Conservation (phyloP, 2,113 vertebrate species). For the Lethenteron camtschaticum region DNA sequence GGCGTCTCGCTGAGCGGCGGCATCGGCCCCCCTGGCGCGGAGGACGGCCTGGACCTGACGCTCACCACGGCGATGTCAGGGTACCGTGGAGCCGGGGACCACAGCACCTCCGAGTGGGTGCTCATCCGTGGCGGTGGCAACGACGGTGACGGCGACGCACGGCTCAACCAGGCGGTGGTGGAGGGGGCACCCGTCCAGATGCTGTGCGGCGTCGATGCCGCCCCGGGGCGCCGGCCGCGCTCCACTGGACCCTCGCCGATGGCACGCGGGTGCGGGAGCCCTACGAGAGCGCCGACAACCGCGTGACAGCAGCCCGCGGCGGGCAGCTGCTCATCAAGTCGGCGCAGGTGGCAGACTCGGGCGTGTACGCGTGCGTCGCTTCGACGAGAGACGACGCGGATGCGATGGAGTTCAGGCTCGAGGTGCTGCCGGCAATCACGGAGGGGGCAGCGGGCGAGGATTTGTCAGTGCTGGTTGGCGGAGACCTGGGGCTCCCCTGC, state of each 20-base stretch:
- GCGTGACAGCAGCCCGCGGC: slow-evolving; percentile 26
- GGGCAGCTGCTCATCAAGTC: slow-evolving; percentile 31
- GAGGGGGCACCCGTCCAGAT: slow-evolving; percentile 29
- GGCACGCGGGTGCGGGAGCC: slow-evolving; percentile 33
- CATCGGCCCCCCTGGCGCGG: too few species aligned
- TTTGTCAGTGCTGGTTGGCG: too few species aligned
- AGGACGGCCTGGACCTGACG: too few species aligned
- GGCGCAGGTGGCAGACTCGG: slow-evolving; percentile 27
- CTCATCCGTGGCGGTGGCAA: slow-evolving; percentile 23
- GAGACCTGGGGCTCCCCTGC: slow-evolving; percentile 26
- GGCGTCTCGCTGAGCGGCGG: too few species aligned
- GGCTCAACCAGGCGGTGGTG: slow-evolving; percentile 18
- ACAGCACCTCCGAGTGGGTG: slow-evolving; percentile 30
- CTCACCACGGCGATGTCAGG: too few species aligned
- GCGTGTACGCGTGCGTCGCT: slow-evolving; percentile 46
- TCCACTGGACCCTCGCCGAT: slow-evolving; percentile 47
- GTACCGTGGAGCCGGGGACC: neutral
- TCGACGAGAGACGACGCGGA: slow-evolving; percentile 28
- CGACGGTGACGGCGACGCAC: neutral
- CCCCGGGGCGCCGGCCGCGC: slow-evolving; percentile 16
- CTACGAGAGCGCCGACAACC: slow-evolving; percentile 17
- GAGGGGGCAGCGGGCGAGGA: slow-evolving; percentile 18
- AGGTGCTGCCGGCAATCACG: slow-evolving; percentile 27
- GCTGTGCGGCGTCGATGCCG: slow-evolving; percentile 34
- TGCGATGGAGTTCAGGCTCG: slow-evolving; percentile 23